These are phyloP conservation scores for Sylvia borin DNA, from an alignment of 2,797 vertebrate genomes.

Conservation along the genomic window DNA sequence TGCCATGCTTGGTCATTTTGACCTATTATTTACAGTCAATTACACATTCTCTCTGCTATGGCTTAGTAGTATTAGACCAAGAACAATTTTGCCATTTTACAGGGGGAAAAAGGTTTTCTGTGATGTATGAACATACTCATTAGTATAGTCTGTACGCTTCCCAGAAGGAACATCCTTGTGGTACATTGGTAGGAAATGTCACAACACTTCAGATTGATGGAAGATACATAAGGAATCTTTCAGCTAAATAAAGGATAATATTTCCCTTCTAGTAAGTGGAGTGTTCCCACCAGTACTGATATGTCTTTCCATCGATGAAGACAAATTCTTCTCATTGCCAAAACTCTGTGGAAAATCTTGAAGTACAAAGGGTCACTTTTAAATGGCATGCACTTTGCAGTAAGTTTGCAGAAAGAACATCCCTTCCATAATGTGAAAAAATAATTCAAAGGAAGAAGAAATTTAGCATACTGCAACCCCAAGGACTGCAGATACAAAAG, in stretches of 20 bases:
- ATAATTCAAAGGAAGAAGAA: background rate
- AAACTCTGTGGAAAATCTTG: background rate
- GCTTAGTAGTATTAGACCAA: background rate
- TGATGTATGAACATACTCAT: background rate
- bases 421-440: background rate
- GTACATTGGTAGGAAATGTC: constrained; percentile 30
- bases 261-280: constrained; percentile 39
- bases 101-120: background rate
- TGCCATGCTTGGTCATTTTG: constrained; percentile 42
- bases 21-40: constrained; percentile 53
- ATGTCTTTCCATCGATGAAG: background rate
- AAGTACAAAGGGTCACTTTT: background rate
- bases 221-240: constrained; percentile 16
- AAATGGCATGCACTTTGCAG: background rate
- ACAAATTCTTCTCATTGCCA: background rate
- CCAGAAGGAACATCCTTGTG: constrained; percentile 35
- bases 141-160: constrained; percentile 33
- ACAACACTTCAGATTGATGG: background rate
- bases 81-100: constrained; percentile 33
- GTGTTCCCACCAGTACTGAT: background rate
- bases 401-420: background rate
- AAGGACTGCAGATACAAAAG: background rate
- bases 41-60: background rate
- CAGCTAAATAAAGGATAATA: constrained; percentile 20
- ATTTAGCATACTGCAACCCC: background rate